phyloP scores from a whole-genome alignment of 2,797 vertebrate genomes.

The Phalanger gymnotis region DNA sequence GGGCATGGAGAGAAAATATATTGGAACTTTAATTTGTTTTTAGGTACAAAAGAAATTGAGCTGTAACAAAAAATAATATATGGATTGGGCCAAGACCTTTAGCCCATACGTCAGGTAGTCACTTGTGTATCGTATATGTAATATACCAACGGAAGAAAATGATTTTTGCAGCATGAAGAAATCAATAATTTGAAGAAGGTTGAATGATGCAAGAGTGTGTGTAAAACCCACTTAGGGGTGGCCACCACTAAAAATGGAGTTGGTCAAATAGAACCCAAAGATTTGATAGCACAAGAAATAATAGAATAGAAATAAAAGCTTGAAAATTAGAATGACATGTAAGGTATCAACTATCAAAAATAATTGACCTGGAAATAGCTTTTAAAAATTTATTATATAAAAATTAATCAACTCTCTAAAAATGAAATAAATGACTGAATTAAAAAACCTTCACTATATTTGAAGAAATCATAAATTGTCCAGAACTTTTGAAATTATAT shows the following conservation, averaged over 20 bases:
- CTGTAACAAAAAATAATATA: neutral
- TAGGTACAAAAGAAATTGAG: neutral
- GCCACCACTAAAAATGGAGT: neutral
- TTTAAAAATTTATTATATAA: neutral
- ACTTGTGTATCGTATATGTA: neutral
- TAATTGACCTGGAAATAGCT: neutral
- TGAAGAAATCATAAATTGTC: neutral
- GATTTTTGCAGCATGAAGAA: neutral
- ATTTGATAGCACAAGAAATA: neutral
- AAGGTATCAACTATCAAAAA: neutral
- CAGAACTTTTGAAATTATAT: neutral
- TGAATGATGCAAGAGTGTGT: neutral
- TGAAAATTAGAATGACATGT: neutral
- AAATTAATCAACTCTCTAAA: neutral
- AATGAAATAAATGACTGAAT: neutral
- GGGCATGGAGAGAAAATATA: neutral
- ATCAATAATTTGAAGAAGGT: neutral
- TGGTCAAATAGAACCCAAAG: neutral
- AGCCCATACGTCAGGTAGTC: neutral
- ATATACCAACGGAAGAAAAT: neutral
- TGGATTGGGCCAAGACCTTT: neutral
- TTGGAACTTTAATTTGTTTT: neutral
- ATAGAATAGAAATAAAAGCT: neutral
- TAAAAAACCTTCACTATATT: neutral
- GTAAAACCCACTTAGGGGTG: neutral